phyloP scores from a whole-genome alignment of 1,140 invertebrate genomes.

The Drosophila nasuta region DNA sequence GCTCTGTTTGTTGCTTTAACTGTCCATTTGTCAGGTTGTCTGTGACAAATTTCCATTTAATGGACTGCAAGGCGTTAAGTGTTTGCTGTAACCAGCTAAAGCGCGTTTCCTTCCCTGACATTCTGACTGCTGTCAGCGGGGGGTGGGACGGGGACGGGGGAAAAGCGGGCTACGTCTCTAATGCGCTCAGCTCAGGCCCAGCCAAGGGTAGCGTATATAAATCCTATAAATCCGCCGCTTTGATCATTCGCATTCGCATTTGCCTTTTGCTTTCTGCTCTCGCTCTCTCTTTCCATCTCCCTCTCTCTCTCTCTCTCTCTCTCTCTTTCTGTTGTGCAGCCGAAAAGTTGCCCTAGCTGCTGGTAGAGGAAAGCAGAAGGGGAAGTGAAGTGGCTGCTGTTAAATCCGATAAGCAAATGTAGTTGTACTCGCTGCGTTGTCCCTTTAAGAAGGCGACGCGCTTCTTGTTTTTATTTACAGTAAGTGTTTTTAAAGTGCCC shows the following conservation, averaged over 20 bases:
- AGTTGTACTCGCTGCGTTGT: slow-evolving; percentile 50
- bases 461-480: slow-evolving; percentile 58
- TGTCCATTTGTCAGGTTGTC: slow-evolving; percentile 38
- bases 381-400: slow-evolving; percentile 10
- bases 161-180: slow-evolving; percentile 18
- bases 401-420: slow-evolving; percentile 79
- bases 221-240: slow-evolving; percentile 77
- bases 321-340: slow-evolving; percentile 13
- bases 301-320: neutral
- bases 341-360: slow-evolving; percentile 67
- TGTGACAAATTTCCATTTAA: slow-evolving; percentile 76
- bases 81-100: slow-evolving; percentile 72
- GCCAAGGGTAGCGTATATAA: slow-evolving; percentile 72
- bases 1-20: slow-evolving; percentile 5
- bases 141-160: neutral
- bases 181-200: slow-evolving; percentile 64
- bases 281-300: too few species aligned
- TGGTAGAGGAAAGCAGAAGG: neutral
- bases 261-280: slow-evolving; percentile 40
- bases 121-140: neutral
- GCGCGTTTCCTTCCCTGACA: slow-evolving; percentile 10
- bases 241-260: slow-evolving; percentile 63
- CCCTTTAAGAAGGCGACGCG: slow-evolving; percentile 58
- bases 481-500: slow-evolving; percentile 63
- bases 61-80: slow-evolving; percentile 79